Evolutionary conservation across 2,113 vertebrate genomes (phyloP).

Genomic region (Myrmophylax atrothorax): DNA sequence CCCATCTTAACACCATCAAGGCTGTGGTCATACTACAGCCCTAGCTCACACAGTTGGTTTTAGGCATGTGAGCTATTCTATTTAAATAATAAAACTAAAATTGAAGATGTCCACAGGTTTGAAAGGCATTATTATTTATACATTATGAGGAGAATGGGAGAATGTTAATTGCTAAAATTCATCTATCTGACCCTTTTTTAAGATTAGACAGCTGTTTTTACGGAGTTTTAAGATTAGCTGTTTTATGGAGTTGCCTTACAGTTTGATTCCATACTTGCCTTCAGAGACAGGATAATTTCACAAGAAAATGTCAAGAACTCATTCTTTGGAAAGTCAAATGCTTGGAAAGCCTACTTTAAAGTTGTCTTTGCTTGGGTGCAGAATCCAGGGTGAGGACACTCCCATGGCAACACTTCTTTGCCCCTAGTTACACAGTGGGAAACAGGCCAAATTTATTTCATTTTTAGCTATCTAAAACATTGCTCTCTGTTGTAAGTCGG

Average conservation of each 20-base stretch:
- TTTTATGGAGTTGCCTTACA: not conserved
- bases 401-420: not conserved
- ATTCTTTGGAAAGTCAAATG: not conserved
- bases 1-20: not conserved
- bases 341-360: not conserved
- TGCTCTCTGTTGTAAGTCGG: not conserved
- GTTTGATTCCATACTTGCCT: not conserved
- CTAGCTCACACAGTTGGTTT: not conserved
- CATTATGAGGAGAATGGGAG: not conserved
- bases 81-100: not conserved
- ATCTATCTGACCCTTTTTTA: not conserved
- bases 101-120: fast-evolving
- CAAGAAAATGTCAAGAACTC: not conserved
- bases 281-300: not conserved
- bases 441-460: not conserved
- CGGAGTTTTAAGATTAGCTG: too few species aligned
- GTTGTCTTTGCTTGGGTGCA: not conserved
- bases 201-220: not conserved
- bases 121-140: not conserved
- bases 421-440: not conserved
- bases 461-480: not conserved
- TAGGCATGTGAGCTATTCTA: not conserved
- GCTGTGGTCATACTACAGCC: not conserved
- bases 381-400: not conserved
- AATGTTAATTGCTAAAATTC: not conserved